Conservation (phyloP, 2,797 vertebrate species). For the Octomys mimax region DNA sequence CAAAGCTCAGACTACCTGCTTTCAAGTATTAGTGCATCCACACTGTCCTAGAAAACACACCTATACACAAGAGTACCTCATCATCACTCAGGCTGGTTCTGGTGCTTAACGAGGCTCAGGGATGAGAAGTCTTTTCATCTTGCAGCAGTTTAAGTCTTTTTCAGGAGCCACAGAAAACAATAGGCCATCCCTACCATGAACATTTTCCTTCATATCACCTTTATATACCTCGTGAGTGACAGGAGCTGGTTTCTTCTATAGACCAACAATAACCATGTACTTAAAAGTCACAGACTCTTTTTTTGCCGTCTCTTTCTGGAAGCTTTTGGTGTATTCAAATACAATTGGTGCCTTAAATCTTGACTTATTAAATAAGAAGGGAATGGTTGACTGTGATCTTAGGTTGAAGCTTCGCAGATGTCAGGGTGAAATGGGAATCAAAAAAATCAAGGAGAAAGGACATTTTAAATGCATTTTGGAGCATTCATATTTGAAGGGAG, state of each 20-base stretch:
- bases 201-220: neutral
- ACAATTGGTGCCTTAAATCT: constrained; percentile 24
- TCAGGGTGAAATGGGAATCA: constrained; percentile 64
- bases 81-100: neutral
- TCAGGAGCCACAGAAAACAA: constrained; percentile 57
- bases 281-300: constrained; percentile 53
- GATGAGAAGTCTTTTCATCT: constrained; percentile 61
- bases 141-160: neutral
- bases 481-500: constrained; percentile 18
- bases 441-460: constrained; percentile 67
- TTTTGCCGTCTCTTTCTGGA: neutral
- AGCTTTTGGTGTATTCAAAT: constrained; percentile 64
- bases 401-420: constrained; percentile 29
- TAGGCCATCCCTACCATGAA: neutral
- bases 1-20: neutral
- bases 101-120: constrained; percentile 1
- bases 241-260: constrained; percentile 16
- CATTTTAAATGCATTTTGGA: constrained; percentile 47
- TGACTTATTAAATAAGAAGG: constrained; percentile 71
- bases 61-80: neutral
- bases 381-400: constrained; percentile 66
- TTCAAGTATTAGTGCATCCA: neutral
- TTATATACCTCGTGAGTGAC: neutral
- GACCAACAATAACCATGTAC: constrained; percentile 49
- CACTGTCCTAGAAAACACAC: constrained; percentile 51